Evolutionary conservation across 2,888 invertebrate genomes (phyloP).

Genomic region (Latheticus oryzae): DNA sequence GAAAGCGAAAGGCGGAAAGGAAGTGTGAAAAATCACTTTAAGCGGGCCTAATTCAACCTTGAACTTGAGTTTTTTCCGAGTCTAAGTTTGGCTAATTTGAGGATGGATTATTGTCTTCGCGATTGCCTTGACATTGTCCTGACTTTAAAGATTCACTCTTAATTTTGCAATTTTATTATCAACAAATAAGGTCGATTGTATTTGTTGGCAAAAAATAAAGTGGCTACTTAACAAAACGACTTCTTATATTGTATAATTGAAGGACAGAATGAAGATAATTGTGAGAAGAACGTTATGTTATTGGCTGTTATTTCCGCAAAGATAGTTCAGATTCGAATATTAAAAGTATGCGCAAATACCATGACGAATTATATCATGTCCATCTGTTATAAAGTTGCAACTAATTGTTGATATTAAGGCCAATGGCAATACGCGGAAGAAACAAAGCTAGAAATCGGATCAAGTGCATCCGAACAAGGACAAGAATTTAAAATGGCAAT

Average conservation of each 20-base stretch:
- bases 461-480: slow-evolving; percentile 51
- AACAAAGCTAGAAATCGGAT: slow-evolving; percentile 51
- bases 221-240: slow-evolving; percentile 25
- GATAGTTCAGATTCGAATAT: slow-evolving; percentile 10
- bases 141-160: neutral
- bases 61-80: slow-evolving; percentile 38
- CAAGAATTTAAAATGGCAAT: no score
- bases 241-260: slow-evolving; percentile 19
- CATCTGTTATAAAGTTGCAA: slow-evolving; percentile 27
- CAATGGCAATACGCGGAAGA: slow-evolving; percentile 46
- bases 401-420: slow-evolving; percentile 46
- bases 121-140: slow-evolving; percentile 1
- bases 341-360: slow-evolving; percentile 15
- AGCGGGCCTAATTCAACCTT: slow-evolving; percentile 36
- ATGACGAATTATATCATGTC: slow-evolving; percentile 26
- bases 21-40: slow-evolving; percentile 26
- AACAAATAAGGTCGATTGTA: neutral
- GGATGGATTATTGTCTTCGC: slow-evolving; percentile 17
- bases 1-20: slow-evolving; percentile 45
- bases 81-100: neutral
- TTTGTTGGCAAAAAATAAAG: slow-evolving; percentile 13
- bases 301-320: no score
- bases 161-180: no score
- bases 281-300: slow-evolving; percentile 15
- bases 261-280: slow-evolving; percentile 27